Evolutionary conservation across 2,888 invertebrate genomes (phyloP).

Genomic region (Zootermopsis nevadensis): DNA sequence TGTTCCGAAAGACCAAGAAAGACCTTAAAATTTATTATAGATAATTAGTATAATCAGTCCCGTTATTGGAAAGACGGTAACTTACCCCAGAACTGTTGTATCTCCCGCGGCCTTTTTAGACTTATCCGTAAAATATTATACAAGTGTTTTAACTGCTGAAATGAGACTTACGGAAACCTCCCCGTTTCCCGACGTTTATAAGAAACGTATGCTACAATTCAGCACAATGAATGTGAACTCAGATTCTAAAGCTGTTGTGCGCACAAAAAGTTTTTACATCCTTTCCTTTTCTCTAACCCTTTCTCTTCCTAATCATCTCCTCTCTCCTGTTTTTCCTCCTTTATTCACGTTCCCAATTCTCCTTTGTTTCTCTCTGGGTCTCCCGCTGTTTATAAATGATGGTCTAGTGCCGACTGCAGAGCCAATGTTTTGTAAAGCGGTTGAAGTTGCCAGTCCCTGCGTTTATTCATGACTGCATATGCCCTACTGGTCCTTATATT

Average conservation of each 20-base stretch:
- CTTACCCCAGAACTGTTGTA: too few species aligned
- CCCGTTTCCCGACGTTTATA: background rate
- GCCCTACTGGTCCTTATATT: background rate
- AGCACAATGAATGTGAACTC: background rate
- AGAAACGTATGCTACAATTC: background rate
- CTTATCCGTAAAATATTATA: background rate
- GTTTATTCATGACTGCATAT: constrained; percentile 26
- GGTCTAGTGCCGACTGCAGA: constrained; percentile 30
- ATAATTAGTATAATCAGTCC: too few species aligned
- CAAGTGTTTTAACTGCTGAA: background rate
- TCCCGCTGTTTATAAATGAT: constrained; percentile 36
- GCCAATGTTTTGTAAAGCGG: constrained; percentile 35
- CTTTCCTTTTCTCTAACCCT: background rate
- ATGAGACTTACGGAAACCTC: background rate
- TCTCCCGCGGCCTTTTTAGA: background rate
- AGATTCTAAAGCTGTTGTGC: background rate
- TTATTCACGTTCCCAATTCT: background rate
- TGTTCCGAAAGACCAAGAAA: too few species aligned
- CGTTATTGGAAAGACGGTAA: too few species aligned
- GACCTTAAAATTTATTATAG: too few species aligned
- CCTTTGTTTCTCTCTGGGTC: background rate
- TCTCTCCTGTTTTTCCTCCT: background rate
- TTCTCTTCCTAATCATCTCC: background rate
- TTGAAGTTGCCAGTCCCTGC: constrained; percentile 27
- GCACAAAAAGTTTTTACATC: background rate